A percentile compares a stretch with the other conserved stretches of the same genome.
These are phyloP conservation scores for Drosophila nr. medialis DNA, from an alignment of 2,888 invertebrate genomes.

Conservation along the genomic window DNA sequence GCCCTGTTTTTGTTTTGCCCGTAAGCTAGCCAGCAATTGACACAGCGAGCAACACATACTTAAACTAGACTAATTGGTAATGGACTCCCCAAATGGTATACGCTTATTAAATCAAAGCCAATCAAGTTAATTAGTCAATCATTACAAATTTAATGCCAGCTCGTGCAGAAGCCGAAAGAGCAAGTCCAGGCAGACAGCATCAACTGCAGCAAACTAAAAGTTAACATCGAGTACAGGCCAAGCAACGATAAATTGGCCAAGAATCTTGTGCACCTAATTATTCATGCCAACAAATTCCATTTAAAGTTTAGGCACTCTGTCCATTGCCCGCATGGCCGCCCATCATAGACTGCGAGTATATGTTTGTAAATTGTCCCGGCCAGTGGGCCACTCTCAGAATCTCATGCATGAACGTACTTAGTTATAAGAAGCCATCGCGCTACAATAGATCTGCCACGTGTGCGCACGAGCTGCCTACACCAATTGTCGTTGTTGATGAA, in stretches of 20 bases:
- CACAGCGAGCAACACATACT: conserved; percentile 12
- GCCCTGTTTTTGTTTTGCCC: conserved; percentile 1
- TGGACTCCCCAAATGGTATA: conserved; percentile 19
- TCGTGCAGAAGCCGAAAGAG: conserved; percentile 49
- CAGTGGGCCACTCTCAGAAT: conserved; percentile 53
- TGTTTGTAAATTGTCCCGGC: conserved; percentile 9
- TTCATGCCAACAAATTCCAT: conserved; percentile 72
- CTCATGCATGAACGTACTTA: conserved; percentile 65
- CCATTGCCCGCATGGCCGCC: conserved; percentile 51
- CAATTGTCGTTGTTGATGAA: conserved; percentile 31
- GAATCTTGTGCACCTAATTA: conserved; percentile 61
- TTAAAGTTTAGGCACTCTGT: conserved; percentile 59
- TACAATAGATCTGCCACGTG: conserved; percentile 20
- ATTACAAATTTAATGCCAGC: conserved; percentile 44
- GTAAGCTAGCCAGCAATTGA: conserved; percentile 20
- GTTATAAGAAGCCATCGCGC: conserved; percentile 27
- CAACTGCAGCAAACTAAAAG: conserved; percentile 20
- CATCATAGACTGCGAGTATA: background rate
- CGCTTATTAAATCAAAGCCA: conserved; percentile 64
- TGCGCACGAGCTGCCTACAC: conserved; percentile 52
- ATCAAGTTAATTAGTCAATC: conserved; percentile 68
- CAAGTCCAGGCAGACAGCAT: background rate
- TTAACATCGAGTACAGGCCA: background rate
- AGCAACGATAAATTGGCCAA: conserved; percentile 19
- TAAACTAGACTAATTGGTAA: conserved; percentile 12